Evolutionary conservation across 2,888 invertebrate species (phyloP).

Genomic region (Stenotaenia linearis): DNA sequence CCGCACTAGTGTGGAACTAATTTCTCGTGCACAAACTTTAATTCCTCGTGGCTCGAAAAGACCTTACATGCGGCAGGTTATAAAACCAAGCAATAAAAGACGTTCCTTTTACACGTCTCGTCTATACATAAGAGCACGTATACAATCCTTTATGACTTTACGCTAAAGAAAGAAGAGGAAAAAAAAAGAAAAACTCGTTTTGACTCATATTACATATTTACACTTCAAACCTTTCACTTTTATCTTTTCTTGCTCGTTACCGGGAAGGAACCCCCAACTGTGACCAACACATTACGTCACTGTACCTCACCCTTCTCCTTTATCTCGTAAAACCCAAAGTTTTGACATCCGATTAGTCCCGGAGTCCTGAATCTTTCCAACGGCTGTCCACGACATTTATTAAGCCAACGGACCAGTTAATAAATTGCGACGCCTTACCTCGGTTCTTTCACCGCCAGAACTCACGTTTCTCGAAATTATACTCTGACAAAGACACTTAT

Average conservation of each 20-base stretch:
- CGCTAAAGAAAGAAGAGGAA: no score
- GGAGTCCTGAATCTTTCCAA: not conserved
- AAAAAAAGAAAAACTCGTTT: not conserved
- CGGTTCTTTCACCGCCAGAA: not conserved
- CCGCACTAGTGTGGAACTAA: conserved; percentile 22
- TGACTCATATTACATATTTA: conserved; percentile 16
- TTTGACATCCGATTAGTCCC: conserved; percentile 5
- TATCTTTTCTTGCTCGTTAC: not conserved
- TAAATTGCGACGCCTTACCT: not conserved
- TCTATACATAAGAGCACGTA: conserved; percentile 5
- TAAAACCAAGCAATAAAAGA: conserved; percentile 18
- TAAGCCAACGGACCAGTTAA: conserved; percentile 7
- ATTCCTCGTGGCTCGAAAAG: conserved; percentile 16
- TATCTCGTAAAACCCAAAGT: conserved; percentile 6
- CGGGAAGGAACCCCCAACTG: not conserved
- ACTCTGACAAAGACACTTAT: not conserved
- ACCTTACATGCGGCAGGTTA: conserved; percentile 15
- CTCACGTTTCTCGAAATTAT: not conserved
- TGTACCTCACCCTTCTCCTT: not conserved
- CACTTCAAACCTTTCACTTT: conserved; percentile 4
- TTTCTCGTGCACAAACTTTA: conserved; percentile 22
- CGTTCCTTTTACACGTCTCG: conserved; percentile 17
- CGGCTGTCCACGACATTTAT: conserved; percentile 8
- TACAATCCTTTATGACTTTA: conserved; percentile 19
- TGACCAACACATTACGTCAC: conserved; percentile 4